A percentile compares a stretch with the other conserved stretches of the same genome.
Evolutionary conservation across 2,888 invertebrate genomes (phyloP).

Genomic region (Volucella inflata): DNA sequence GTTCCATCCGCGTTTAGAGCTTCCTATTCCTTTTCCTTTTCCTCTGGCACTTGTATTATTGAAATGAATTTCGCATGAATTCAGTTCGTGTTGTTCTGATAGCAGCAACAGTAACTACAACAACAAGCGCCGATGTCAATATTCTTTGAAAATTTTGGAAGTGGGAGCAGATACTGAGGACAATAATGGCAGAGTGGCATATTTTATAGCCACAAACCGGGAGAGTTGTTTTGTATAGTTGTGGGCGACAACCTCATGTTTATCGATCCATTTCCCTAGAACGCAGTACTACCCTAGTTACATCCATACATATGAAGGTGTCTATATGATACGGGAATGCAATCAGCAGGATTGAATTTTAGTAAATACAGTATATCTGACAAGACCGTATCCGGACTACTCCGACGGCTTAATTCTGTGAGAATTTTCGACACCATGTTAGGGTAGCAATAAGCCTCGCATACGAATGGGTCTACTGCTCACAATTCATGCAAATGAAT

Average conservation of each 20-base stretch:
- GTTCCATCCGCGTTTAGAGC: too few relatives aligned
- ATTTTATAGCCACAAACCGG: constrained; percentile 36
- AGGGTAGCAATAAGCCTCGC: too few relatives aligned
- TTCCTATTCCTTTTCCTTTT: not conserved
- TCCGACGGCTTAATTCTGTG: too few relatives aligned
- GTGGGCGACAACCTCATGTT: constrained; percentile 31
- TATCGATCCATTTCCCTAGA: constrained; percentile 38
- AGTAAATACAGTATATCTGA: not conserved
- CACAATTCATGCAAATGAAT: too few relatives aligned
- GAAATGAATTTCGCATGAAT: constrained; percentile 51
- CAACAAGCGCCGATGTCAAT: constrained; percentile 30
- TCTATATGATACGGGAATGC: constrained; percentile 5
- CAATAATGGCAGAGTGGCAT: constrained; percentile 31
- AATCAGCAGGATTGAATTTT: constrained; percentile 10
- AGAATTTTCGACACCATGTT: too few relatives aligned
- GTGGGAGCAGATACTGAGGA: constrained; percentile 1
- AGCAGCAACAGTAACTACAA: not conserved
- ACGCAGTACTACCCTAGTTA: constrained; percentile 32
- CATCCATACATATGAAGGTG: too few relatives aligned
- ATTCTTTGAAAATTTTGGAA: constrained; percentile 26
- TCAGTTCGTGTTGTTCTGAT: constrained; percentile 31
- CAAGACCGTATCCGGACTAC: constrained; percentile 11
- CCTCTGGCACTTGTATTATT: constrained; percentile 10
- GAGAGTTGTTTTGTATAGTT: constrained; percentile 8
- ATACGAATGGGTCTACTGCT: too few relatives aligned